phyloP scores from a whole-genome alignment of 2,888 invertebrate genomes.

The Microplitis manilae region DNA sequence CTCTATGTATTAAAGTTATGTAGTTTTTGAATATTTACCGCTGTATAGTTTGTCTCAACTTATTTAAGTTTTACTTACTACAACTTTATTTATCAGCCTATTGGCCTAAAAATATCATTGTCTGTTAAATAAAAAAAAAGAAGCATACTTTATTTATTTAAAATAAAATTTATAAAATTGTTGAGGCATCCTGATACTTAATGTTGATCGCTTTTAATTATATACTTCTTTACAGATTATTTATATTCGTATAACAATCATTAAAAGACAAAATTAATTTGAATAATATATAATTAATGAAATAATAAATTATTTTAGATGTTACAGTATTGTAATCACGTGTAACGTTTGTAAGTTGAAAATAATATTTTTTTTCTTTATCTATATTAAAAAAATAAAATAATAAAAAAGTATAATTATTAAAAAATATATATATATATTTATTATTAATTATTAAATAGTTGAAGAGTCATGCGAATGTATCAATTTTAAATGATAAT shows the following conservation, averaged over 20 bases:
- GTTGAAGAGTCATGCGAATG: conserved; percentile 2
- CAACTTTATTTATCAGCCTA: not conserved
- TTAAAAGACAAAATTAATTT: not conserved
- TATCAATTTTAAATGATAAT: not conserved
- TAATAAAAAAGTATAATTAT: conserved; percentile 9
- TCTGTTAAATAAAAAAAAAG: not conserved
- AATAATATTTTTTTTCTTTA: not conserved
- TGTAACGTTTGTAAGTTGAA: not conserved
- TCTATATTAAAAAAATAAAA: conserved; percentile 7
- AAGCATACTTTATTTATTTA: not conserved
- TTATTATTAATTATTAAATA: not conserved
- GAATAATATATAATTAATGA: not conserved
- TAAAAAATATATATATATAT: not conserved
- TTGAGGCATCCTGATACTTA: conserved; percentile 22
- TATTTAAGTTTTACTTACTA: not conserved
- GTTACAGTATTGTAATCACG: conserved; percentile 4
- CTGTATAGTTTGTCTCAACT: conserved; percentile 30
- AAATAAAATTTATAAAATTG: not conserved
- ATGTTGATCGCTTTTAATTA: conserved; percentile 22
- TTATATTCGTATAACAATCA: not conserved
- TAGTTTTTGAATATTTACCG: conserved; percentile 32
- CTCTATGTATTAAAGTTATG: conserved; percentile 20
- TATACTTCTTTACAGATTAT: not conserved
- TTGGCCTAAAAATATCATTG: conserved; percentile 1
- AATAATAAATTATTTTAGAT: not conserved